Base-by-base conservation (phyloP, 2,888 invertebrate genomes). In the Tiliacea citrago region DNA sequence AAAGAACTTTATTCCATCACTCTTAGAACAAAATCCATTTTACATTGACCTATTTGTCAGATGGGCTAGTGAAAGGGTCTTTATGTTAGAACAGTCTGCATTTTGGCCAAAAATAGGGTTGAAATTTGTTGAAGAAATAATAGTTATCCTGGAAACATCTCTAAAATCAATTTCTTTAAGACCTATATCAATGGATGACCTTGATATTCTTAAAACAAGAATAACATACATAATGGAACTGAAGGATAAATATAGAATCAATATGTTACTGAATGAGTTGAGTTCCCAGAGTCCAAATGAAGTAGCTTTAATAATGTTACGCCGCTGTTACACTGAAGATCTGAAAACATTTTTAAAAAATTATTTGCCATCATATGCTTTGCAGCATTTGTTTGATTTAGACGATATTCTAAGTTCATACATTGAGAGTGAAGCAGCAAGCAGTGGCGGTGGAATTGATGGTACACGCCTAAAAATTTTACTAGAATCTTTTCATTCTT, bases 71-170 rank as follows among this genome's bases (percentile, higher is more conserved):
- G 95, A 96, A 81, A 94, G 96, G 83, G 92, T 96, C 81, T 95
- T 96, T 86, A 88, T 91, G 57, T 89, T 96, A 60, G 96, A 97
- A 87, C 93, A 95, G 77, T 96, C 96, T 51, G 86, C 91, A 73
- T 96, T 96, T 88, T 97, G 96, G 96, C 96, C 96, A 45, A 96
- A 96, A 92, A 95, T 96, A 81, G 96, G 96, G 3, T 88, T 95
- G 12, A 96, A 95, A 87, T 96, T 95, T 84, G 92, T 95, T 83
- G 94, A 95, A 83, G 94, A 95, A 85, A 91, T 96, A 65, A 90
- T 92, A 76, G 79, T 81, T 71, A 93, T 96, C 63, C 86, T 96
- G 67, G 94, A 95, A 89, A 89, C 86, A 55, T 95, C 95, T 57
- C 84, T 94, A 70, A 95, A 93, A 89, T 92, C 92, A 24, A 93